These are phyloP conservation scores for Taeniopygia guttata DNA, from an alignment of 2,797 vertebrate species.

Conservation along the genomic window DNA sequence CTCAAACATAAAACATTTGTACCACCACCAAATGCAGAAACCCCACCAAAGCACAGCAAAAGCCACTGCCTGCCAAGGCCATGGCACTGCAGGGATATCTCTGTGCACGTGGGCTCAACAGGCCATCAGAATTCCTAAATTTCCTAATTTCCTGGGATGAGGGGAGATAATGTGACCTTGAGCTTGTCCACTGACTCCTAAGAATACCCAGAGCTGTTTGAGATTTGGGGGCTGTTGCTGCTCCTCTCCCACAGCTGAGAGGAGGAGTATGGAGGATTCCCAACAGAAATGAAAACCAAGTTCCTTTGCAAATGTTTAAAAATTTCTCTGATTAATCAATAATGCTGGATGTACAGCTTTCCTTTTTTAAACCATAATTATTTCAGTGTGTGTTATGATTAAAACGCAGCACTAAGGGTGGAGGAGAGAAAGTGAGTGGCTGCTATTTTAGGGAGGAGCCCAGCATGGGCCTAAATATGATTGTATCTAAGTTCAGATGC, in stretches of 20 bases:
- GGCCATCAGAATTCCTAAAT: not conserved
- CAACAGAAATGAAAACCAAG: conserved; percentile 16
- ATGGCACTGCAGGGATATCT: not conserved
- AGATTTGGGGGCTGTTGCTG: not conserved
- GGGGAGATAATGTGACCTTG: not conserved
- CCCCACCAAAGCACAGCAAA: not conserved
- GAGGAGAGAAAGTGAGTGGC: conserved; percentile 38
- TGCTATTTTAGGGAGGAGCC: conserved; percentile 59
- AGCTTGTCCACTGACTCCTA: not conserved
- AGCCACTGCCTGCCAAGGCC: not conserved
- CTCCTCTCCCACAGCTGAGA: not conserved
- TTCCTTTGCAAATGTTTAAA: conserved; percentile 7
- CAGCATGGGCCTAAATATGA: conserved; percentile 16
- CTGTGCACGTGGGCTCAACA: not conserved
- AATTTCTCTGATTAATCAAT: conserved; percentile 36
- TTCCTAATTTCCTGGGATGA: not conserved
- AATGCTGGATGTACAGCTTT: not conserved
- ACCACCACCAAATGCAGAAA: conserved; percentile 40
- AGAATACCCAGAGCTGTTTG: not conserved
- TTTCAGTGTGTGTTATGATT: conserved; percentile 33
- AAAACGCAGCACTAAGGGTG: conserved; percentile 43
- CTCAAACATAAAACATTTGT: conserved; percentile 63
- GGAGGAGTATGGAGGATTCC: not conserved
- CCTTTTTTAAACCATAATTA: conserved; percentile 35
- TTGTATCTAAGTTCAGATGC: conserved; percentile 22